Evolutionary conservation across 2,113 vertebrate genomes (phyloP).

Genomic region (Smithornis capensis): DNA sequence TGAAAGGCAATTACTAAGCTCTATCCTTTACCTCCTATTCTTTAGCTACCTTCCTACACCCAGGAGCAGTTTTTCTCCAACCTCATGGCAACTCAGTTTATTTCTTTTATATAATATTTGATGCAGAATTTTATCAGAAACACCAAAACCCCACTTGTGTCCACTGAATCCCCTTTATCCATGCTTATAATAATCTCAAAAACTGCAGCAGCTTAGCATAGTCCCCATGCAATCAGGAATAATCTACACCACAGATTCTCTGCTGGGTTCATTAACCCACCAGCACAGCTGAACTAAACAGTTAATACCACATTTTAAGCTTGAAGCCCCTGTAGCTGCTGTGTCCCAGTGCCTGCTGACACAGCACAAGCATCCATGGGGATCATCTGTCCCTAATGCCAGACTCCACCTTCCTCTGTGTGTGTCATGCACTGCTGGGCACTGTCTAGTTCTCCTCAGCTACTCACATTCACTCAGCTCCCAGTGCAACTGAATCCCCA

Average conservation of each 20-base stretch:
- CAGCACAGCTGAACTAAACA: neutral
- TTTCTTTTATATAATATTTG: neutral
- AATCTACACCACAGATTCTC: neutral
- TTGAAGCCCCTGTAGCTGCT: neutral
- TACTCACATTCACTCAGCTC: neutral
- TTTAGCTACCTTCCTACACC: neutral
- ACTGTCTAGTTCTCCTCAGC: neutral
- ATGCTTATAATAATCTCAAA: neutral
- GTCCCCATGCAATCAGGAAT: neutral
- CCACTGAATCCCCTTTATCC: neutral
- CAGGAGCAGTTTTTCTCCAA: neutral
- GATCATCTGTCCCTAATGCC: neutral
- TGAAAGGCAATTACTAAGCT: neutral
- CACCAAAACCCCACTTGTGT: neutral
- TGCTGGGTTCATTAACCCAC: neutral
- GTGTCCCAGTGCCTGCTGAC: neutral
- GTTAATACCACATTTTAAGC: neutral
- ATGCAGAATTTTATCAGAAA: neutral
- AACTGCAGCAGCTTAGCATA: neutral
- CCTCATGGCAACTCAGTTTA: neutral
- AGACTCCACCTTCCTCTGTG: neutral
- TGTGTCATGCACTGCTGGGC: neutral
- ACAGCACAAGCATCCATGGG: neutral
- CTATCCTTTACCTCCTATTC: neutral
- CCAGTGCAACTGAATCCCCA: neutral